A percentile compares a stretch with the other conserved stretches of the same genome.
phyloP scores from a whole-genome alignment of 2,888 invertebrate genomes.

The Pristionchus fissidentatus region DNA sequence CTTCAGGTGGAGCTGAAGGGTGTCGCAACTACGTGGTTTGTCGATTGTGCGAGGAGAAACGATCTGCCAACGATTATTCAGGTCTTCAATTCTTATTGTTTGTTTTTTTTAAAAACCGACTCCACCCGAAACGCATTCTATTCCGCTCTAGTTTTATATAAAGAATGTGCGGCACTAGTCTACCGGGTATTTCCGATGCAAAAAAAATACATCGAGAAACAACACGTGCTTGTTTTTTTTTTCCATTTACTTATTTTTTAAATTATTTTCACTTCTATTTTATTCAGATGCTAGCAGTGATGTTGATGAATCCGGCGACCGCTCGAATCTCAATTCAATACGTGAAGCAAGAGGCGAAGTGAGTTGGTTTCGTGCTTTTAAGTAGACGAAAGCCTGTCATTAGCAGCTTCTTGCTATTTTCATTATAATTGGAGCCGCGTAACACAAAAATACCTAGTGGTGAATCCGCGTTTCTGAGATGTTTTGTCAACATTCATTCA shows the following conservation, averaged over 20 bases:
- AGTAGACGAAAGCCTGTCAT: too few relatives aligned
- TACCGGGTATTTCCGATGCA: too few relatives aligned
- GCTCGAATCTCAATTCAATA: conserved; percentile 85
- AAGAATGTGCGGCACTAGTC: too few relatives aligned
- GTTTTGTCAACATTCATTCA: background rate
- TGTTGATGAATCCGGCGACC: conserved; percentile 86
- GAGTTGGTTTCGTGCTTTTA: background rate
- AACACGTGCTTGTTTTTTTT: too few relatives aligned
- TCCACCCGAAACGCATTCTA: conserved; percentile 82
- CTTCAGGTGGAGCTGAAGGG: conserved; percentile 60
- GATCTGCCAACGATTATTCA: conserved; percentile 87
- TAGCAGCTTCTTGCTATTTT: too few relatives aligned
- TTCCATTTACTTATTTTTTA: too few relatives aligned
- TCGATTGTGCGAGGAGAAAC: conserved; percentile 83
- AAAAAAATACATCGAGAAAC: too few relatives aligned
- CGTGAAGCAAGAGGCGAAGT: conserved; percentile 57
- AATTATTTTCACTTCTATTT: background rate
- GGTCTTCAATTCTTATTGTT: conserved; percentile 50
- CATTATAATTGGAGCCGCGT: background rate
- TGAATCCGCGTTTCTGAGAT: background rate
- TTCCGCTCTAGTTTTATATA: too few relatives aligned
- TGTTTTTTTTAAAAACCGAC: conserved; percentile 45
- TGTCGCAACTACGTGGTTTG: conserved; percentile 85
- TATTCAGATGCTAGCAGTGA: conserved; percentile 77
- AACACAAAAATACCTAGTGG: background rate